Base-by-base conservation (phyloP, 2,113 vertebrate genomes). In the Notarius lentiginosus region DNA sequence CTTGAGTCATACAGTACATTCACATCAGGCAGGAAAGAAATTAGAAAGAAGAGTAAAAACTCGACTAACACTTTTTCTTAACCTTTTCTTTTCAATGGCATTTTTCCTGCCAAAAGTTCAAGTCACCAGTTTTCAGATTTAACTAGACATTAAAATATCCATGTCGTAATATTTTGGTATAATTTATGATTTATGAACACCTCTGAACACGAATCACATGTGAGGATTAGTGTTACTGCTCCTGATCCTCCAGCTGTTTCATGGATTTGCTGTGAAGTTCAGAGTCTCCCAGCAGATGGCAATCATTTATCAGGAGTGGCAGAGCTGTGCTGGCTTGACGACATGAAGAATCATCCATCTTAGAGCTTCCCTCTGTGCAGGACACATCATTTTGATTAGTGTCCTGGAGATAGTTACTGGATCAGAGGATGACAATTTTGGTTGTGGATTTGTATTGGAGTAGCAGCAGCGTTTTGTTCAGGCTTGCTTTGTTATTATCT, bases 221-320 rank as follows among this genome's bases (percentile, higher is more conserved):
- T 27, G 55, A 49, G 56, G 30, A n/a, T 76, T 24, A 76, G 34
- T n/a, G 84, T 51, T 27, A 18, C 10, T 30, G 41, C 65, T 70
- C 82, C n/a, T 7, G 41, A 84, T 15, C 18, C 9, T 27, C 6
- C 9, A 11, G 17, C 55, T 63, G 4, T 8, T 61, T 24, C 63
- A 7, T 84, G 51, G 18, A 49, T 30, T 58, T 6, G 53, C 53
- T 79, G 55, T 81, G 76, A 58, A 56, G 61, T 80, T 61, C 49
- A 77, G 34, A 63, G n/a, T 53, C 53, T 73, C 55, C 89, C 91
- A 91, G 84, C 75, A 91, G 90, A 87, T 90, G 91, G 89, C 91
- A 88, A 84, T 87, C 86, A 89, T 86, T 88, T 80, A 87, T 91
- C 77, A 86, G 47, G 10, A 83, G 84, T 87, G 47, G 27, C 55